These are phyloP conservation scores for Deroplatys truncata DNA, from an alignment of 2,888 invertebrate genomes.

Conservation along the genomic window DNA sequence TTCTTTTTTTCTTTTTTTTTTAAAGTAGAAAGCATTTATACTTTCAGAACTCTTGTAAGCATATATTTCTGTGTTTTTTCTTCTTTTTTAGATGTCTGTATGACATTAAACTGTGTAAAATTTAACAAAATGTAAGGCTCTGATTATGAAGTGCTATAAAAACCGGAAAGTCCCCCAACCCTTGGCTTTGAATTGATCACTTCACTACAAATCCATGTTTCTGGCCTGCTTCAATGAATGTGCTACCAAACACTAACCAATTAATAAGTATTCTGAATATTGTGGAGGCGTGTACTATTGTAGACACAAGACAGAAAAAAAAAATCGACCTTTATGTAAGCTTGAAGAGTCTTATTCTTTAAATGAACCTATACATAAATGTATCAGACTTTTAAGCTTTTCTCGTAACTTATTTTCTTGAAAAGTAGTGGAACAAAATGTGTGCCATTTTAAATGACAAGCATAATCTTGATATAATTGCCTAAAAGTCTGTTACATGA, in stretches of 20 bases:
- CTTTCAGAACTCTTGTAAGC: neutral
- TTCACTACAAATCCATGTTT: conserved; percentile 23
- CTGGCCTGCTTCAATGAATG: conserved; percentile 23
- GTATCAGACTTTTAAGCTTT: neutral
- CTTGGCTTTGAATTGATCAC: conserved; percentile 24
- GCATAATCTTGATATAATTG: neutral
- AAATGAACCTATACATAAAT: neutral
- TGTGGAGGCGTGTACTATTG: conserved; percentile 27
- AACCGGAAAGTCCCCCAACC: conserved; percentile 14
- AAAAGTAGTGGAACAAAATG: too few species aligned
- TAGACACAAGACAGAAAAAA: conserved; percentile 23
- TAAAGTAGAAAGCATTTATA: neutral
- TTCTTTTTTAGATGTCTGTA: conserved; percentile 16
- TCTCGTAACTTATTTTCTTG: neutral
- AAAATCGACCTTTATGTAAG: conserved; percentile 29
- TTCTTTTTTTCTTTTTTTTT: neutral
- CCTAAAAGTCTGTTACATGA: neutral
- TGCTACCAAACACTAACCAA: conserved; percentile 27
- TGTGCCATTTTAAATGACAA: too few species aligned
- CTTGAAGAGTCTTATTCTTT: conserved; percentile 24
- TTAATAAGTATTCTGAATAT: conserved; percentile 22
- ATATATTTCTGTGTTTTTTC: conserved; percentile 20
- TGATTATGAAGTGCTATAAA: neutral
- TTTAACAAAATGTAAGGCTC: neutral
- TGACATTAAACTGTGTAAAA: neutral